phyloP scores from a whole-genome alignment of 2,113 vertebrate species.

The Leptosomus discolor region DNA sequence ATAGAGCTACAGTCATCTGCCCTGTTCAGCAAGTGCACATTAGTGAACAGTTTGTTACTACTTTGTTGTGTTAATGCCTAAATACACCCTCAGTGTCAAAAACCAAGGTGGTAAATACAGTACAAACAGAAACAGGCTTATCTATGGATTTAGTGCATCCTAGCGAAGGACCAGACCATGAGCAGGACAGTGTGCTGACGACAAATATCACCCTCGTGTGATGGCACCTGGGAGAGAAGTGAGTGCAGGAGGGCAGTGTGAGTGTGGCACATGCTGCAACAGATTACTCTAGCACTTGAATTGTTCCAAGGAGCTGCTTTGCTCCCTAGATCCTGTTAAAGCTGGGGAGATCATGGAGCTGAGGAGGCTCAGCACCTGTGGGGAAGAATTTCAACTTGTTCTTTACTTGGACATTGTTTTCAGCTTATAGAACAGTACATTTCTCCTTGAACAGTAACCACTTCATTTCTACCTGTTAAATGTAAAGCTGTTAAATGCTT shows the following conservation, averaged over 20 bases:
- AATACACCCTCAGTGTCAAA: background rate
- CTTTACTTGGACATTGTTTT: background rate
- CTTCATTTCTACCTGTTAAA: background rate
- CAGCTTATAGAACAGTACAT: background rate
- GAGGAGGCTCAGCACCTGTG: background rate
- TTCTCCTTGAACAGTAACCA: background rate
- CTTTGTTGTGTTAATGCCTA: background rate
- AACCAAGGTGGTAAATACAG: accelerated
- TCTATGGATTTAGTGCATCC: background rate
- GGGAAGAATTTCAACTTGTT: background rate
- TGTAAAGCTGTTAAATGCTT: background rate
- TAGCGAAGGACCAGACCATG: background rate
- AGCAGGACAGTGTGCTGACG: background rate
- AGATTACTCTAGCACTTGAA: background rate
- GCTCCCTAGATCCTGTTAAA: background rate
- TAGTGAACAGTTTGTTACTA: background rate
- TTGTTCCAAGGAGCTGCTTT: background rate
- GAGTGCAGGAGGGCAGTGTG: background rate
- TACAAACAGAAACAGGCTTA: background rate
- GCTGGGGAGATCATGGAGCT: background rate
- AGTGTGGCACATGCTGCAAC: background rate
- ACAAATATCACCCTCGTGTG: background rate
- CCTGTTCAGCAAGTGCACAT: background rate
- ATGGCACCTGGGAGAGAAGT: background rate
- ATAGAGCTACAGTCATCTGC: background rate